phyloP scores from a whole-genome alignment of 1,140 invertebrate species.

The Gryon sp. region DNA sequence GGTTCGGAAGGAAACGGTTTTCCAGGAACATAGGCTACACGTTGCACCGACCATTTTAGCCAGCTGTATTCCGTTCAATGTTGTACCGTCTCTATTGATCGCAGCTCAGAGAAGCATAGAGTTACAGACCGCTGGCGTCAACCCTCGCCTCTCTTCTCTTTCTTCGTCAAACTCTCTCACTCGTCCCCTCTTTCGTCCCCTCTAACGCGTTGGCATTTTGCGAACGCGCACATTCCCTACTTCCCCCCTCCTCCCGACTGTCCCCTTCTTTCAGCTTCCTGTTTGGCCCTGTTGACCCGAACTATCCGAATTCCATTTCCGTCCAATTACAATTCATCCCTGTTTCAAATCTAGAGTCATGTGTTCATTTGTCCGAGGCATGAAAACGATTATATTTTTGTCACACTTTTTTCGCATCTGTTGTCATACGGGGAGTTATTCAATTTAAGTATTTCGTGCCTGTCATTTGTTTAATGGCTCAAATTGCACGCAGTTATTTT shows the following conservation, averaged over 20 bases:
- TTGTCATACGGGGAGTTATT: conserved; percentile 4
- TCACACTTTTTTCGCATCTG: conserved; percentile 21
- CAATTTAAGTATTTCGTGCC: conserved; percentile 9
- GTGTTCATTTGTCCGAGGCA: conserved; percentile 65
- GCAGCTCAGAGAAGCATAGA: conserved; percentile 75
- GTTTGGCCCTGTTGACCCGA: conserved; percentile 65
- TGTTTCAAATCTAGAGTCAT: conserved; percentile 69
- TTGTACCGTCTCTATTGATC: conserved; percentile 77
- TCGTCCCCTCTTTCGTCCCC: conserved; percentile 40
- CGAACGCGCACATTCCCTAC: conserved; percentile 17
- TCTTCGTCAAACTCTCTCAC: conserved; percentile 50
- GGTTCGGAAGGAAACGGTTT: conserved; percentile 63
- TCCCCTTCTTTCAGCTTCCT: conserved; percentile 27
- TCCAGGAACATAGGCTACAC: conserved; percentile 64
- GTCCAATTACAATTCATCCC: conserved; percentile 76
- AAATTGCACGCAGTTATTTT: background rate
- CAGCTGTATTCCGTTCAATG: conserved; percentile 72
- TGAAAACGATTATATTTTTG: conserved; percentile 61
- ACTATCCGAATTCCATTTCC: conserved; percentile 75
- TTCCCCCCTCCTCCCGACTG: background rate
- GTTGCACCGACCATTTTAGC: conserved; percentile 70
- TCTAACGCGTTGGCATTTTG: conserved; percentile 26
- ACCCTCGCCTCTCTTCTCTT: conserved; percentile 63
- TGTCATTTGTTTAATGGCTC: conserved; percentile 20
- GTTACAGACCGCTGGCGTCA: conserved; percentile 76